Base-by-base conservation (phyloP, 2,797 vertebrate species). In the Sebastiscus albofasciatus region DNA sequence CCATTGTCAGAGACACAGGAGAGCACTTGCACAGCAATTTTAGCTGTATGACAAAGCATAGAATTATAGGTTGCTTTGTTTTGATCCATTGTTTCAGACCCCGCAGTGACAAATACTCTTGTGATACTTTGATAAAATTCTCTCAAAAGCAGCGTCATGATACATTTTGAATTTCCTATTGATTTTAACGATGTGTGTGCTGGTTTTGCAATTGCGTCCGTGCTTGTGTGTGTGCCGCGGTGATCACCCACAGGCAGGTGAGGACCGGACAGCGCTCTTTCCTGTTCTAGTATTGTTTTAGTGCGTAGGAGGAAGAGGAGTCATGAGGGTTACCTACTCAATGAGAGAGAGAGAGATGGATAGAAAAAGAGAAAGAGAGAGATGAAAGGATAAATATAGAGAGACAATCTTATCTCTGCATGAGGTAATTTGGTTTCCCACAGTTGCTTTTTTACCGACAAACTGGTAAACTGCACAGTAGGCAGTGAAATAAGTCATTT, bases 261-360 rank as follows among this genome's bases (percentile, higher is more conserved):
- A 89, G 83, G 87, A 67, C 69, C 33, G 82, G 83, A 83, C 79
- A 72, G 72, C 26, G 2, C 66, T 86, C 66, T 86, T 88, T 93
- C 84, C 84, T 82, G 64, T 85, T 84, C 78, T 73, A 86, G 86
- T 85, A 81, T 84, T 89, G 85, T 92, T 92, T 90, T 86, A 65
- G 67, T 90, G 87, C n/a, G 87, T 93, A 20, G 90, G 89, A 81
- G 83, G 83, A 22, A 82, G 78, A 75, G 73, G 79, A 87, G 89
- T 87, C 88, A 89, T 42, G 49, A 66, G 75, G 83, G 90, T 91
- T 86, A 83, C 72, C 73, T 24, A 86, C 82, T 92, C 88, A 90
- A 84, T 82, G 73, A 76, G 85, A 18, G 20, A 73, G 20, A 73
- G 67, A 82, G 82, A 87, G 73, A 81, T 66, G 62, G 85, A 75